These are phyloP conservation scores for Thamnophis elegans DNA, from an alignment of 2,797 vertebrate genomes.

Conservation along the genomic window DNA sequence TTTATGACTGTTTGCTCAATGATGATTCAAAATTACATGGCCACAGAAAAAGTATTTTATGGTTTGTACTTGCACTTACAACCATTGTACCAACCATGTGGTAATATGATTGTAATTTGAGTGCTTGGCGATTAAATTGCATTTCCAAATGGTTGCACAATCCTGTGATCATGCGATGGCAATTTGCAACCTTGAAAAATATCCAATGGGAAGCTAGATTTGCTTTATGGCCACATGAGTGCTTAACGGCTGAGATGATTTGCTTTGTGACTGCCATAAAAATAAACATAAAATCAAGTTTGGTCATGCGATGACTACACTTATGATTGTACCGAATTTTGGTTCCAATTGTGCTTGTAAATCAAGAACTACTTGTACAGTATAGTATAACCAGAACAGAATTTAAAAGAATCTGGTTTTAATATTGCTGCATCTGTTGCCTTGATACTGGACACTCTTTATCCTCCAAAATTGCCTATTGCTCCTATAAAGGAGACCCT, in stretches of 20 bases:
- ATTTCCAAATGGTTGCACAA: background rate
- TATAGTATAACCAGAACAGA: background rate
- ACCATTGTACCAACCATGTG: background rate
- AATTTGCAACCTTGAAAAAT: background rate
- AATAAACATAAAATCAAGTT: background rate
- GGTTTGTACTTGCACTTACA: background rate
- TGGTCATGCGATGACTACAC: background rate
- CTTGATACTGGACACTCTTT: background rate
- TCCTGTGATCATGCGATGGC: background rate
- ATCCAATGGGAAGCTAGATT: background rate
- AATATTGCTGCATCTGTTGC: background rate
- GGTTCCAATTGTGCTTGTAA: background rate
- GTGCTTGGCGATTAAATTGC: background rate
- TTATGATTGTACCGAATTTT: background rate
- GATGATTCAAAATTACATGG: background rate
- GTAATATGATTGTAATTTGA: background rate
- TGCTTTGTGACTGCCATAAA: background rate
- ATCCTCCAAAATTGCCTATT: background rate
- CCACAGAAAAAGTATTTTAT: background rate
- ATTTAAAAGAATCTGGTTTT: background rate
- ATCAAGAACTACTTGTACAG: background rate
- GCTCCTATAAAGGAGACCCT: background rate
- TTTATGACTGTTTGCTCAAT: background rate
- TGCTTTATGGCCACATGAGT: background rate
- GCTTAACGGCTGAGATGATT: background rate